Base-by-base conservation (phyloP, 2,888 invertebrate species). In the Germaria angustata region DNA sequence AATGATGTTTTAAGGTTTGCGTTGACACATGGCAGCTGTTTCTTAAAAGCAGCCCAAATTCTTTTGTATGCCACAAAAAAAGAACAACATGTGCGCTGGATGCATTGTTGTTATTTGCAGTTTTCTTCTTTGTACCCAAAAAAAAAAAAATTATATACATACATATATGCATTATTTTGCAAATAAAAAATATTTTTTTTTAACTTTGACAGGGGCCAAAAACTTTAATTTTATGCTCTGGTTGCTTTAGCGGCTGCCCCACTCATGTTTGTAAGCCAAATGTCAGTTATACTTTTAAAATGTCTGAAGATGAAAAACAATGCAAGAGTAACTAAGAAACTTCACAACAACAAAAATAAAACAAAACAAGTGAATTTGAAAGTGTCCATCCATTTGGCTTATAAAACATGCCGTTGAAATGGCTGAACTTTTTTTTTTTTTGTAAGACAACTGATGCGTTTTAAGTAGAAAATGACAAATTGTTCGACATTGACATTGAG, bases 21-120 rank as follows among this genome's bases (percentile, higher is more conserved):
- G 82, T 79, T 79, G 82, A 82, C 82, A 82, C 75, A 53, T 82
- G 78, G 79, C 82, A 82, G 82, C 82, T 82, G 82, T 53, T 82
- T 51, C 51, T 28, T 44, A 22, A 75, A 68, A 17, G 68, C 73
- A 69, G 65, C 65, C 77, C 39, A 66, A 57, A 61, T 53, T 51
- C 59, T 44, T 6, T 5, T 69, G 8, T 20, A 20, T 24, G 36
- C 24, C n/a, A 55, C n/a, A 51, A 28, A 73, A 51, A 28, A 73
- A 28, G n/a, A 73, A 66, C 24, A 61, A 59, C 72, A 75, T 69
- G 34, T 82, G 82, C 68, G 68, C 81, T 6, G 3, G 28, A n/a
- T n/a, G n/a, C n/a, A n/a, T n/a, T n/a, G 17, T 72, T 57, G 34
- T 36, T 65, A 22, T 34, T 51, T 55, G 53, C 55, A 59, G 17